A percentile compares a stretch with the other conserved stretches of the same genome.
phyloP scores from a whole-genome alignment of 2,888 invertebrate genomes.

The Lysandra bellargus region DNA sequence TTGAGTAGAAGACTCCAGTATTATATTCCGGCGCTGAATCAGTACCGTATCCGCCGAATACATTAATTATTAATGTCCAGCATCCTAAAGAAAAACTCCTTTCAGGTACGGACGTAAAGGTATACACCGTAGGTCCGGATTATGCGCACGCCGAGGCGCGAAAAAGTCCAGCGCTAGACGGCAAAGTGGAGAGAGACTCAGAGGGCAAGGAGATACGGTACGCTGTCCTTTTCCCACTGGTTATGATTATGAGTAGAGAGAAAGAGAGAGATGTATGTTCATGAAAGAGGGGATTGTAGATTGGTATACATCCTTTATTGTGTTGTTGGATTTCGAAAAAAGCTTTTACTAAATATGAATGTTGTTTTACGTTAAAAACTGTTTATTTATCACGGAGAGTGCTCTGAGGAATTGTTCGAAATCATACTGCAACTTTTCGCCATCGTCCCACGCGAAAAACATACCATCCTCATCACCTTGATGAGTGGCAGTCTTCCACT shows the following conservation, averaged over 20 bases:
- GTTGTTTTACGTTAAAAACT: background rate
- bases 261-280: background rate
- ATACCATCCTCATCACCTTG: too few relatives aligned
- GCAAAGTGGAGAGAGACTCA: slow-evolving; percentile 98
- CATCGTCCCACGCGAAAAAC: too few relatives aligned
- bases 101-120: slow-evolving; percentile 87
- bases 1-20: too few relatives aligned
- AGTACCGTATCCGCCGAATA: background rate
- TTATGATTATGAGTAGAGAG: background rate
- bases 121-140: slow-evolving; percentile 99
- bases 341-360: too few relatives aligned
- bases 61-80: background rate
- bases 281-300: background rate
- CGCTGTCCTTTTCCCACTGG: background rate
- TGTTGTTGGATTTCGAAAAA: too few relatives aligned
- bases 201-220: slow-evolving; percentile 97
- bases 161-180: slow-evolving; percentile 98
- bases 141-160: slow-evolving; percentile 99
- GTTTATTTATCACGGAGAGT: too few relatives aligned
- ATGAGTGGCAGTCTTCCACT: too few relatives aligned
- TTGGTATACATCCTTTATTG: too few relatives aligned
- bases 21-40: too few relatives aligned
- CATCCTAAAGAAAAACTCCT: slow-evolving; percentile 34
- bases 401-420: too few relatives aligned
- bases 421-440: too few relatives aligned